These are phyloP conservation scores for Platichthys stellatus DNA, from an alignment of 2,113 vertebrate genomes.

Conservation along the genomic window DNA sequence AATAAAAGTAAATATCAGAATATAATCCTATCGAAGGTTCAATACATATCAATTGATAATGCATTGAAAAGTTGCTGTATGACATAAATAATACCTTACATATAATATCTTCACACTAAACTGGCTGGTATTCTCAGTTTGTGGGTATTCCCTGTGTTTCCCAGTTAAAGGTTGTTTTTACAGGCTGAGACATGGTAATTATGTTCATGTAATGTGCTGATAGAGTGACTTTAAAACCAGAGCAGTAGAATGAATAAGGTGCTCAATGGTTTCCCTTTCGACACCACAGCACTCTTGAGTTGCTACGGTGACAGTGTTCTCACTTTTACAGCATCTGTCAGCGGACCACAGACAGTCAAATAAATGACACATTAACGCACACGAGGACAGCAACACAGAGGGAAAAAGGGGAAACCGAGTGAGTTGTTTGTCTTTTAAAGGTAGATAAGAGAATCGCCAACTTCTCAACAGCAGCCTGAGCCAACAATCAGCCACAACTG, in stretches of 20 bases:
- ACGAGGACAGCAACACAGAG: slow-evolving; percentile 4
- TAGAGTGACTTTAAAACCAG: neutral
- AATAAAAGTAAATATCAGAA: no score
- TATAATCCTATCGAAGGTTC: no score
- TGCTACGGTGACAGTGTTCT: slow-evolving; percentile 51
- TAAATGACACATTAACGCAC: slow-evolving; percentile 7
- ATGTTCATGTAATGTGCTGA: neutral
- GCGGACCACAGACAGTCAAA: slow-evolving; percentile 14
- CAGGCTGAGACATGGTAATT: neutral
- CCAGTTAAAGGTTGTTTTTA: no score
- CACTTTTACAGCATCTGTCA: slow-evolving; percentile 57
- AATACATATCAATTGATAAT: no score
- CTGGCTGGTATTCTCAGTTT: no score
- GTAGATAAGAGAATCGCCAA: slow-evolving; percentile 63
- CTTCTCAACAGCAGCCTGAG: slow-evolving; percentile 48
- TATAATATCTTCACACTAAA: neutral
- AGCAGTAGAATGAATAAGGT: slow-evolving; percentile 1
- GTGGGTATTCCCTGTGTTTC: neutral
- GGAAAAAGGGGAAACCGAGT: neutral
- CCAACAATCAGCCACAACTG: slow-evolving; percentile 66
- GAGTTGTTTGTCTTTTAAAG: slow-evolving; percentile 60
- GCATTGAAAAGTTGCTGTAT: no score
- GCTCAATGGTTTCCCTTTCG: slow-evolving; percentile 10
- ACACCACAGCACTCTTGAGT: slow-evolving; percentile 28
- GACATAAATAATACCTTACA: no score